Percentiles rank a stretch among this genome's conserved stretches.
These are phyloP conservation scores for Pteria penguin DNA, from an alignment of 2,888 invertebrate genomes.

Conservation along the genomic window DNA sequence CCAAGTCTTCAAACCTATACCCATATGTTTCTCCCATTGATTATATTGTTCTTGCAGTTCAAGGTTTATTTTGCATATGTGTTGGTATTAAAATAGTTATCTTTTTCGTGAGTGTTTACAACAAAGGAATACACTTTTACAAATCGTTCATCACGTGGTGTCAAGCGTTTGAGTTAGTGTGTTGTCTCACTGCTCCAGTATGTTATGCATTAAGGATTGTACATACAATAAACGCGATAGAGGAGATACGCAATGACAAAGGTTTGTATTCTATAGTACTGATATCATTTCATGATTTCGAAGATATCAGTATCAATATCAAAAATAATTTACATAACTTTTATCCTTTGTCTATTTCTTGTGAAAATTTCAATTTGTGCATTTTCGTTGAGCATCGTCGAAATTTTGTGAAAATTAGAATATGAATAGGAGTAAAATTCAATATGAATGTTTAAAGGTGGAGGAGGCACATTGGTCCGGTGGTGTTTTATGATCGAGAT, in stretches of 20 bases:
- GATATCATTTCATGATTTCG: no score
- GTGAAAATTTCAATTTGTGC: no score
- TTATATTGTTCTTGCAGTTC: slow-evolving; percentile 49
- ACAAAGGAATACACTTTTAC: background rate
- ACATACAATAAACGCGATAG: slow-evolving; percentile 46
- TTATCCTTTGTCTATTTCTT: no score
- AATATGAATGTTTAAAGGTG: no score
- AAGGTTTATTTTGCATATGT: slow-evolving; percentile 46
- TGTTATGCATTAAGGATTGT: slow-evolving; percentile 49
- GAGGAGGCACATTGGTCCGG: no score
- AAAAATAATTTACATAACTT: no score
- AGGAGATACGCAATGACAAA: slow-evolving; percentile 42
- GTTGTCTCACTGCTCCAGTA: slow-evolving; percentile 33
- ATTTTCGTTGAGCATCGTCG: no score
- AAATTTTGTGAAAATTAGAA: no score
- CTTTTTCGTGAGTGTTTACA: background rate
- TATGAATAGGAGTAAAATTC: no score
- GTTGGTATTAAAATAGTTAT: slow-evolving; percentile 14
- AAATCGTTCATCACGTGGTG: slow-evolving; percentile 8
- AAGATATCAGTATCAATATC: no score
- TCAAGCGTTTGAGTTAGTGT: slow-evolving; percentile 36
- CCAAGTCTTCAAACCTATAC: slow-evolving; percentile 38
- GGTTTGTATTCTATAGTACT: slow-evolving; percentile 33
- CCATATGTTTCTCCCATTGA: slow-evolving; percentile 56
- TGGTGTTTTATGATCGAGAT: no score